Conservation (phyloP, 1,140 invertebrate species). For the Schlechtendalia chinensis region DNA sequence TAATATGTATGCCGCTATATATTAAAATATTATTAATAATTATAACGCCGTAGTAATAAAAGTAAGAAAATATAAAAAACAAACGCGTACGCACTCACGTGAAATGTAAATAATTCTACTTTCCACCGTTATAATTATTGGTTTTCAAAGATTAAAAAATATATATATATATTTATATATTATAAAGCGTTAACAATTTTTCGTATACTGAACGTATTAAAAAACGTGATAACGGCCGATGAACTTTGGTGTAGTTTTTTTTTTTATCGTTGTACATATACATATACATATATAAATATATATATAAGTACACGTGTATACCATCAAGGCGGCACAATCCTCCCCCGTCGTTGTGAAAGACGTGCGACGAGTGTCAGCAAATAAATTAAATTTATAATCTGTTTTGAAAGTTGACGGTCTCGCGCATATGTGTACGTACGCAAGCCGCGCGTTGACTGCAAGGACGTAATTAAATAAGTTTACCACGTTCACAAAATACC, state of each 20-base stretch:
- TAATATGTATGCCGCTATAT: too few relatives aligned
- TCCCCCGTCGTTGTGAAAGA: neutral
- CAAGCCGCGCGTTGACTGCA: too few relatives aligned
- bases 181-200: neutral
- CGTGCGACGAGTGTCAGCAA: conserved; percentile 25
- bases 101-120: neutral
- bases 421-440: too few relatives aligned
- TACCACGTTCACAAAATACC: too few relatives aligned
- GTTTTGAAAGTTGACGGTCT: conserved; percentile 9
- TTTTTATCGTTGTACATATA: neutral
- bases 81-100: neutral
- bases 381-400: conserved; percentile 40
- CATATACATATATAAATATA: too few relatives aligned
- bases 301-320: too few relatives aligned
- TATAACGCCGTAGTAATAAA: neutral
- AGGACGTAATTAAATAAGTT: too few relatives aligned
- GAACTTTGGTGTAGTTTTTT: neutral
- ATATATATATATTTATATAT: too few relatives aligned
- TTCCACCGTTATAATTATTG: neutral
- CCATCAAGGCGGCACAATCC: neutral
- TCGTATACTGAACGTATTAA: neutral
- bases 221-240: neutral
- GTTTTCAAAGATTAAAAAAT: too few relatives aligned
- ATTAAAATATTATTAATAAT: neutral
- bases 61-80: neutral